phyloP scores from a whole-genome alignment of 2,113 vertebrate genomes.

The Aptenodytes patagonicus region DNA sequence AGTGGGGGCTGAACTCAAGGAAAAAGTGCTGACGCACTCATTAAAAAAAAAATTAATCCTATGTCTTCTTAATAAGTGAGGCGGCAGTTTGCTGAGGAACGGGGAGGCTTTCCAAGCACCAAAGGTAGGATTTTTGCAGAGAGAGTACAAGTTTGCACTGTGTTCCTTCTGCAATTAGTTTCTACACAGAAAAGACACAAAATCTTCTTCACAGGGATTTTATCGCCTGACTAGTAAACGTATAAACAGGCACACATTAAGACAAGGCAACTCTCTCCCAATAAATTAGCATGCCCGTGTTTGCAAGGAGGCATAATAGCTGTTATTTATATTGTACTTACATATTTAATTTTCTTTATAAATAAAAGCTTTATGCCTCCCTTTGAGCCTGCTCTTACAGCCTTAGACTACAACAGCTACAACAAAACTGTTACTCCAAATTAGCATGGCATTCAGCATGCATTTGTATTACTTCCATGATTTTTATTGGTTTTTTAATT shows the following conservation, averaged over 20 bases:
- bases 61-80: background rate
- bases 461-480: background rate
- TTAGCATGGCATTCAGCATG: background rate
- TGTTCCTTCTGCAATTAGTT: background rate
- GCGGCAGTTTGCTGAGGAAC: background rate
- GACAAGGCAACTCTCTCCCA: background rate
- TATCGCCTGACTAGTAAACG: background rate
- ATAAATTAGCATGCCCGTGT: background rate
- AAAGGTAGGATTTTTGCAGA: background rate
- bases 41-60: background rate
- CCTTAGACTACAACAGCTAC: conserved; percentile 2
- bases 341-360: conserved; percentile 36
- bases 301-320: background rate
- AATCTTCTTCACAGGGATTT: background rate
- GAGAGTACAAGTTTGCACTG: background rate
- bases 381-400: conserved; percentile 2
- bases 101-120: background rate
- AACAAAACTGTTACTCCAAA: conserved; percentile 14
- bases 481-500: background rate
- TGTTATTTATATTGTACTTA: conserved; percentile 15
- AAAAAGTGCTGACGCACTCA: background rate
- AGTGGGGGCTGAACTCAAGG: background rate
- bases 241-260: background rate
- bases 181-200: background rate
- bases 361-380: conserved; percentile 25